Evolutionary conservation across 2,113 vertebrate genomes (phyloP), one percentile per base, ranked within the genome.

Genomic region (Brachionichthys hirsutus): DNA sequence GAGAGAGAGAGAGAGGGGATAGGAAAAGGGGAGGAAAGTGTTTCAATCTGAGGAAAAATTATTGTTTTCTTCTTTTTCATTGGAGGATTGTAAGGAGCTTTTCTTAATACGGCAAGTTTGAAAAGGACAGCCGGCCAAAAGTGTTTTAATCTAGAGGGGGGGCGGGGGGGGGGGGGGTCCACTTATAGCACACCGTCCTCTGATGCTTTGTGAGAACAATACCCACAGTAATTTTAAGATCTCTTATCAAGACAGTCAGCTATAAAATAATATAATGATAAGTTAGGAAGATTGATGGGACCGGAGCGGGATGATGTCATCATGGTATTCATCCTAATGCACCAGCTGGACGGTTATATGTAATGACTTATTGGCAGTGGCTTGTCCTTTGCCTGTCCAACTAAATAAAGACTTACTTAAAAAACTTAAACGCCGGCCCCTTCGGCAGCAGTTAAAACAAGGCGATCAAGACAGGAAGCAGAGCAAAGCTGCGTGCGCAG

Each of bases 291-390:
- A 67, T 22, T 34, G 67, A 62, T 61, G 44, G 62, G 68, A 74
- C 80, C 82, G 63, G 65, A 67, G 79, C 80, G 82, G 82, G 66
- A 81, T 81, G 81, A 83, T 71, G 79, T 81, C 81, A 84, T 55
- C 63, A 41, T 81, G 75, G 72, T 68, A 77, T 80, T 82, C 70
- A 67, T 75, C 77, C 69, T 72, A 83, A 84, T 82, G 83, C 65
- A 75, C 82, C 86, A 82, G 84, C 84, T 85, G 86, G 75, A 62
- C 77, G 67, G 34, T 59, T 65, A 86, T 65, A 86, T 62, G 78
- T 80, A 81, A 81, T 76, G 84, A 87, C 77, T 83, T 82, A 86
- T 81, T 81, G 82, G 84, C 68, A 67, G 52, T n/a, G 61, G 68
- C 51, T 35, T 68, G 55, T 59, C 64, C 78, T 40, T 20, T 36